Evolutionary conservation across 2,113 vertebrate genomes (phyloP), one percentile per base, ranked within the genome.

Genomic region (Isichthys henryi): DNA sequence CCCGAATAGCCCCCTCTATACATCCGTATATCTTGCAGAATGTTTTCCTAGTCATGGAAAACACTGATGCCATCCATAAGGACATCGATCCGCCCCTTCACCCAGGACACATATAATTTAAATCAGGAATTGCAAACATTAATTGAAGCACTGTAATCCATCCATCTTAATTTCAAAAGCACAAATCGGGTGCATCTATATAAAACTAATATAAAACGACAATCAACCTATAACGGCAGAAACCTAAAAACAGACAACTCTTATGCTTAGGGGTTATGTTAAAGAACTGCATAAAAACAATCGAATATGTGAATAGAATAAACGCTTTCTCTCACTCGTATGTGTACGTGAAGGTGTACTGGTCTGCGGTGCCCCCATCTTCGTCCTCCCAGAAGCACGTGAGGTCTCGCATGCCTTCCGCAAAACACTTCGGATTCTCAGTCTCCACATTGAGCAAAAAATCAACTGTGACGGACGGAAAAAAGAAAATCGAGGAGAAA

Each of bases 371-470:
- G 0, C 89, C 88, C n/a, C 92, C 52, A n/a, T 31, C 23, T 19
- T 31, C 43, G 1, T 93, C 94, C 91, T 96, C 96, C 97, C 97
- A 98, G 94, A 98, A 97, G 45, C 97, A 98, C 9, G 95, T 94
- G 87, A 97, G 93, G 90, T 97, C 95, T 4, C 93, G 95, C 91
- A 91, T 90, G 7, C 91, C 83, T 90, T 96, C 95, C 0, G 95
- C 92, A 90, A 97, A 97, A 91, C 97, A 97, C 77, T 96, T 96
- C 2, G 96, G 95, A 86, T 94, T 92, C 80, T 94, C 70, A 0
- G 92, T 86, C 58, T 95, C 96, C 23, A 93, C 94, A n/a, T 88
- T 90, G 39, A 94, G 92, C 87, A 97, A 84, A 45, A 95, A 90
- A 8, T 93, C 91, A 80, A 94, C 97, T 97, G 83, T n/a, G 50